A percentile compares a stretch with the other conserved stretches of the same genome.
These are phyloP conservation scores for Eupithecia insigniata DNA, from an alignment of 2,888 invertebrate species.

Conservation along the genomic window DNA sequence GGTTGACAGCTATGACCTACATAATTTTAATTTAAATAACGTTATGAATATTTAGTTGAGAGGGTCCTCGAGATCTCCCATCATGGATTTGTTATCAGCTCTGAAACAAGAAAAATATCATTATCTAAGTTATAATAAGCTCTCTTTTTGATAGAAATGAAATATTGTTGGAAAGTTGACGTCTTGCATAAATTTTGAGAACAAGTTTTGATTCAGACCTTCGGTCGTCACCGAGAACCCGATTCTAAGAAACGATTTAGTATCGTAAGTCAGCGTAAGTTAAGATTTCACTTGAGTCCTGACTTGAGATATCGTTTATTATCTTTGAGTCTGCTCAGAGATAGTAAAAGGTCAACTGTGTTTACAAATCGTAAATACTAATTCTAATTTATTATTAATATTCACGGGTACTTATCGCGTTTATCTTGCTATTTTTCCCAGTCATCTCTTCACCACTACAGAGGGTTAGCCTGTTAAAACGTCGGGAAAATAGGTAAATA, in stretches of 20 bases:
- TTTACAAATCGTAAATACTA: not conserved
- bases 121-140: conserved; percentile 10
- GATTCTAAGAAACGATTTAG: not conserved
- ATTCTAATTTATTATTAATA: not conserved
- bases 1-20: conserved; percentile 17
- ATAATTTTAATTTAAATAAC: conserved; percentile 6
- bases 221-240: not conserved
- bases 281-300: not conserved
- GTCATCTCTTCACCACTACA: too few relatives aligned
- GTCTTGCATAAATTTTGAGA: too few relatives aligned
- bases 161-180: not conserved
- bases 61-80: conserved; percentile 52
- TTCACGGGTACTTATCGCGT: too few relatives aligned
- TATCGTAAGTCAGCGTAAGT: not conserved
- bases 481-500: too few relatives aligned
- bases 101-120: conserved; percentile 56
- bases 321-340: not conserved
- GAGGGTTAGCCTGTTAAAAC: too few relatives aligned
- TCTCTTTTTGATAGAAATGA: not conserved
- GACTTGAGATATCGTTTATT: not conserved
- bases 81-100: conserved; percentile 45
- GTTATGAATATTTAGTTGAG: conserved; percentile 45
- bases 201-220: not conserved
- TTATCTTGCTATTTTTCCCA: too few relatives aligned
- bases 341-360: too few relatives aligned